Evolutionary conservation across 2,113 vertebrate genomes (phyloP).

Genomic region (Thalassoma bifasciatum): DNA sequence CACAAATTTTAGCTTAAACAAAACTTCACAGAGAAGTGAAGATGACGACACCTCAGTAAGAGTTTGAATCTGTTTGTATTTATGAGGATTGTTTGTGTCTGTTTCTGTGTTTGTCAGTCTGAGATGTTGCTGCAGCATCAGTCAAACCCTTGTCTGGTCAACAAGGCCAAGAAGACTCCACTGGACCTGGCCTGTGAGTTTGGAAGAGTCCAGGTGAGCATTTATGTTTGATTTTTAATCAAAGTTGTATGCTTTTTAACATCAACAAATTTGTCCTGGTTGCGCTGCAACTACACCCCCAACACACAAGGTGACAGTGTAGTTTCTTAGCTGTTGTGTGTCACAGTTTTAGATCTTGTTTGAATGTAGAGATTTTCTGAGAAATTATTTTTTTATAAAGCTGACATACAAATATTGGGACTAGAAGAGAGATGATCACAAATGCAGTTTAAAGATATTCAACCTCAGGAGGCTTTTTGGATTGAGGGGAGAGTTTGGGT

Average conservation of each 20-base stretch:
- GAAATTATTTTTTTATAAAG: too few relatives aligned
- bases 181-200: conserved; percentile 96
- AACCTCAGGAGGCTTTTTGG: conserved; percentile 86
- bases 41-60: background rate
- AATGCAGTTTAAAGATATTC: too few relatives aligned
- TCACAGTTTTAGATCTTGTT: too few relatives aligned
- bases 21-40: too few relatives aligned
- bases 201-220: conserved; percentile 90
- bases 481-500: conserved; percentile 85
- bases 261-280: too few relatives aligned
- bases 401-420: too few relatives aligned
- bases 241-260: too few relatives aligned
- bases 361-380: too few relatives aligned
- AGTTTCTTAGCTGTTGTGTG: too few relatives aligned
- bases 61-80: background rate
- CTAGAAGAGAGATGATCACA: too few relatives aligned
- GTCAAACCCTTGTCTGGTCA: conserved; percentile 92
- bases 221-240: conserved; percentile 88
- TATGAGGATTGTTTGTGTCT: background rate
- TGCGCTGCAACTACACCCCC: too few relatives aligned
- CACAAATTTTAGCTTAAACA: background rate
- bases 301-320: too few relatives aligned
- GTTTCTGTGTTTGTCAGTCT: conserved; percentile 79
- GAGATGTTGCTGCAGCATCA: conserved; percentile 98
- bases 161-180: conserved; percentile 94